phyloP scores from a whole-genome alignment of 2,888 invertebrate genomes.

The Spisula subtruncata region DNA sequence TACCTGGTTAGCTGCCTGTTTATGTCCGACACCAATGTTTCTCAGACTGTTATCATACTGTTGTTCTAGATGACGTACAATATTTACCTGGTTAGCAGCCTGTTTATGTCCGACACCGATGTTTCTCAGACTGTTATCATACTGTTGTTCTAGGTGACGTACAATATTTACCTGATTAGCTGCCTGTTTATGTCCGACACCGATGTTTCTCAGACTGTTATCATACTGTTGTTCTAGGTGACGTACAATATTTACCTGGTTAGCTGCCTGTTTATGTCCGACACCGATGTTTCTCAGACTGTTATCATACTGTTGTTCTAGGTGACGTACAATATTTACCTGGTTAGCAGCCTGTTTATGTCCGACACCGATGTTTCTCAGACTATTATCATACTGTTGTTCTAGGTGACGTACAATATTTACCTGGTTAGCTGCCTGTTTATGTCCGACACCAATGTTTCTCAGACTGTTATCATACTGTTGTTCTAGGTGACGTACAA shows the following conservation, averaged over 20 bases:
- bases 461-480: slow-evolving; percentile 83
- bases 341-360: slow-evolving; percentile 80
- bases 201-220: slow-evolving; percentile 81
- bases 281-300: slow-evolving; percentile 82
- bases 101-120: slow-evolving; percentile 83
- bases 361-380: slow-evolving; percentile 82
- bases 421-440: slow-evolving; percentile 79
- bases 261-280: slow-evolving; percentile 80
- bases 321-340: slow-evolving; percentile 74
- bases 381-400: slow-evolving; percentile 82
- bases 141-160: slow-evolving; percentile 79
- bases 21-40: slow-evolving; percentile 83
- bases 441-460: slow-evolving; percentile 83
- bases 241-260: slow-evolving; percentile 75
- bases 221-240: slow-evolving; percentile 83
- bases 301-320: slow-evolving; percentile 83
- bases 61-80: slow-evolving; percentile 78
- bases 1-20: slow-evolving; percentile 79
- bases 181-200: slow-evolving; percentile 82
- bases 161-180: slow-evolving; percentile 75
- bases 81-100: slow-evolving; percentile 77
- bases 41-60: slow-evolving; percentile 83
- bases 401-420: slow-evolving; percentile 76
- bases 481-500: slow-evolving; percentile 78
- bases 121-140: slow-evolving; percentile 81